Base-by-base conservation (phyloP, 2,113 vertebrate genomes). In the Conger conger region DNA sequence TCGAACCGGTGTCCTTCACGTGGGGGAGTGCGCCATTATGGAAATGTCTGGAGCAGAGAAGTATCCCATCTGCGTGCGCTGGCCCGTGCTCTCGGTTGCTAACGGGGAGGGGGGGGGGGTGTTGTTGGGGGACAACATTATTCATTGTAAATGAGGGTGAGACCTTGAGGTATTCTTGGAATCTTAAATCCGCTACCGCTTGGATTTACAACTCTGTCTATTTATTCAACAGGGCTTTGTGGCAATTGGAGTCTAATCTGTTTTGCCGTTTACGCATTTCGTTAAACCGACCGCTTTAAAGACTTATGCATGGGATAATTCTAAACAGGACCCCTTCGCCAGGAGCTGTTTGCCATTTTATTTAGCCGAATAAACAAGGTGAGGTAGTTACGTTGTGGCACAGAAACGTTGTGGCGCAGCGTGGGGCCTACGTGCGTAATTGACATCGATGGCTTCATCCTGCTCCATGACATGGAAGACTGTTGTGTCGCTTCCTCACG, bases 121-220 rank as follows among this genome's bases (percentile, higher is more conserved):
- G 82, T 76, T 79, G 85, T 4, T 91, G 89, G 91, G 93, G 87
- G 88, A 86, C 89, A 91, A 92, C 93, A 94, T 94, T 91, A 91
- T 86, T 88, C 90, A 91, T 81, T 89, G 88, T 93, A 94, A 95
- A 93, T 94, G 92, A 94, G 95, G 93, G 91, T 90, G 89, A 90
- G 92, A 92, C 93, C 93, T 91, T 89, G 87, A 92, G 87, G 84
- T 94, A 91, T 91, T 93, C 91, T 40, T 87, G 85, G 91, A 95
- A 94, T 90, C 81, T 89, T 90, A 91, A 94, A 88, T 76, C 90
- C 63, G 88, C 85, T 91, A 83, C 89, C 90, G 81, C 89, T 91
- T 88, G 84, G 87, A 87, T 91, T 88, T 87, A 81, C 86, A 57
- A 50, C 82, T 78, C 7, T 81, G 73, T 73, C 30, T 86, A 77